A percentile compares a stretch with the other conserved stretches of the same genome.
Evolutionary conservation across 1,140 invertebrate species (phyloP).

Genomic region (Papilio aristodemus): DNA sequence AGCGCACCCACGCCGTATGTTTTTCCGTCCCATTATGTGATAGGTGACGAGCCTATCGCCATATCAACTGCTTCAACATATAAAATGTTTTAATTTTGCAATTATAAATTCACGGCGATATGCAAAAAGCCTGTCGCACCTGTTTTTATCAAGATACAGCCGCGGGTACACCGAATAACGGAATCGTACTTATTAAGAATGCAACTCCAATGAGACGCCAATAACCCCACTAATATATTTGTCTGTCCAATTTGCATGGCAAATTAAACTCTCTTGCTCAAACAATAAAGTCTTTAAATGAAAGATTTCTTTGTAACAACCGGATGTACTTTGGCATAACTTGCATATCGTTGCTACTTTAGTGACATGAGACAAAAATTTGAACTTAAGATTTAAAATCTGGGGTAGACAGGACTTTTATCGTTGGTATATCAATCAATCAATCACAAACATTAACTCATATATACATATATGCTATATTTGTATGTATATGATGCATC

Average conservation of each 20-base stretch:
- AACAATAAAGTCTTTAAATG: neutral
- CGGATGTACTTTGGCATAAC: neutral
- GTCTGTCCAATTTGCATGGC: conserved; percentile 1
- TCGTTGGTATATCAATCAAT: no score
- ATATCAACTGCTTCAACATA: no score
- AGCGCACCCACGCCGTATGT: no score
- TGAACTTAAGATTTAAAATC: neutral
- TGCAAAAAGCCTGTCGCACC: conserved; percentile 15
- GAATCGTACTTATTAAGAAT: conserved; percentile 21
- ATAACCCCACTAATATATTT: conserved; percentile 20
- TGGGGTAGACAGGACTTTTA: no score
- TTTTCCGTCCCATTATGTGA: no score
- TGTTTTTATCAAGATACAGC: conserved; percentile 7
- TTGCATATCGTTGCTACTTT: neutral
- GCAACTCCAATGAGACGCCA: conserved; percentile 17
- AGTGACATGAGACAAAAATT: neutral
- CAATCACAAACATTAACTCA: no score
- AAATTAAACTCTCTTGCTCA: conserved; percentile 7
- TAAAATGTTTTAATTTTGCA: no score
- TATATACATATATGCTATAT: no score
- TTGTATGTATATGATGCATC: no score
- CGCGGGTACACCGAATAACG: conserved; percentile 6
- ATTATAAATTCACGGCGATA: neutral
- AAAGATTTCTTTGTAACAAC: neutral
- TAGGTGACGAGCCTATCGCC: no score